phyloP scores from a whole-genome alignment of 2,113 vertebrate species.

The Synchiropus splendidus region DNA sequence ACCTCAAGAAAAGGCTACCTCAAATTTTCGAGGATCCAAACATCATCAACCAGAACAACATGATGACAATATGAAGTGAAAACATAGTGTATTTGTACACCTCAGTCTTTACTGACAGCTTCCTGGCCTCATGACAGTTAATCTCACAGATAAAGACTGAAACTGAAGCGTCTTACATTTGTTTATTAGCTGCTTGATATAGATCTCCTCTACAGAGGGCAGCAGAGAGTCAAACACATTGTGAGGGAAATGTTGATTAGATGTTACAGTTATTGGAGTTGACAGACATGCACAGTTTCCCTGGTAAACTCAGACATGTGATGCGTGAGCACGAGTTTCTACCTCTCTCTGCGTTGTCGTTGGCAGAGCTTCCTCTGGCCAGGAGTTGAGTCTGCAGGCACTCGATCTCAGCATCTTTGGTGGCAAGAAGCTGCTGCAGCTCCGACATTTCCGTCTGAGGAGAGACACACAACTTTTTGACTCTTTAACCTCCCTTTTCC shows the following conservation, averaged over 20 bases:
- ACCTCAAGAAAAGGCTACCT: too few relatives aligned
- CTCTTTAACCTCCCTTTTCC: too few relatives aligned
- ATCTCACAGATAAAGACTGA: background rate
- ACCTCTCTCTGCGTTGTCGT: conserved; percentile 82
- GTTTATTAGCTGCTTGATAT: conserved; percentile 83
- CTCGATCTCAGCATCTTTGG: conserved; percentile 90
- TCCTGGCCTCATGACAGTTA: too few relatives aligned
- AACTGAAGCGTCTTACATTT: conserved; percentile 82
- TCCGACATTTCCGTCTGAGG: conserved; percentile 83
- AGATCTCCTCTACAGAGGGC: conserved; percentile 77
- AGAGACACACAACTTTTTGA: conserved; percentile 8
- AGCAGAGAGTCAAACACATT: conserved; percentile 31
- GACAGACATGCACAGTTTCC: too few relatives aligned
- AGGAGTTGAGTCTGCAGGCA: conserved; percentile 82
- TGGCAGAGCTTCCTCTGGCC: conserved; percentile 61
- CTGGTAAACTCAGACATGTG: too few relatives aligned
- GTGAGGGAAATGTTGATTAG: conserved; percentile 22
- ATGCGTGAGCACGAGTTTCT: conserved; percentile 9
- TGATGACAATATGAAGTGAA: too few relatives aligned
- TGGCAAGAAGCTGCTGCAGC: conserved; percentile 80
- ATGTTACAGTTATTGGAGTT: conserved; percentile 17
- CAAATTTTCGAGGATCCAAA: too few relatives aligned
- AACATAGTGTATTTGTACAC: too few relatives aligned
- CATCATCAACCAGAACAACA: too few relatives aligned
- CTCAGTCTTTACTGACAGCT: too few relatives aligned